Evolutionary conservation across 2,888 invertebrate genomes (phyloP), one percentile per base, ranked within the genome.

Genomic region (Bellardia bayeri): DNA sequence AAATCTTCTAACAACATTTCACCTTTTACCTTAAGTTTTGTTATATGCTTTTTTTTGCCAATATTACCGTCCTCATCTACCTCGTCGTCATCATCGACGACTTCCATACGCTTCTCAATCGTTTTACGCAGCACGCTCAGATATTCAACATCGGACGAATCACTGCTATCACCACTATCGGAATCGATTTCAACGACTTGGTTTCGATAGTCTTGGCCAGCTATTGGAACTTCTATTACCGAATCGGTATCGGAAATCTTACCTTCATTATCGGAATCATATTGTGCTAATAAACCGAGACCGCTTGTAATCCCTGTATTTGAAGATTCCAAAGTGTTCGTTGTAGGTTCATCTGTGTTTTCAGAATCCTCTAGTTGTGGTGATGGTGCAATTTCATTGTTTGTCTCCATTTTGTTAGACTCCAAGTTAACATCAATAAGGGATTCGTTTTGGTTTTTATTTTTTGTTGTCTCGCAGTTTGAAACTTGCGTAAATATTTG

Each of bases 1-100:
- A 98, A 94, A 91, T 97, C 96, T 82, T 96, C 96, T 6, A 97
- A 85, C 1, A 91, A 72, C 85, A 93, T 88, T 89, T 94, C 94
- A 5, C 94, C 94, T 7, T 92, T 92, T 0, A 92, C 93, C 13
- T 90, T 92, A 14, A 85, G n/a, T 7, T 92, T 91, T 4, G 92
- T 90, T 16, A 90, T 91, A 0, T 90, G 89, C 8, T 89, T 90
- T 5, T 88, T 89, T 16, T 89, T 90, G 0, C 89, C 89, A 5
- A 83, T 89, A 16, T 79, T 79, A 2, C 90, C 90, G 8, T 90
- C 91, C 4, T 90, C 90, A 0, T 91, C 92, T 11, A 91, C 91
- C 33, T 90, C 89, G 3, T 89, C 89, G 2, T 91, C 92, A 11
- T 91, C 92, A 23, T 90, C 90, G 1, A 88, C 91, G 13, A 71